A percentile compares a stretch with the other conserved stretches of the same genome.
These are phyloP conservation scores for Forbesichthys papilliferus DNA, from an alignment of 2,113 vertebrate species.

Conservation along the genomic window DNA sequence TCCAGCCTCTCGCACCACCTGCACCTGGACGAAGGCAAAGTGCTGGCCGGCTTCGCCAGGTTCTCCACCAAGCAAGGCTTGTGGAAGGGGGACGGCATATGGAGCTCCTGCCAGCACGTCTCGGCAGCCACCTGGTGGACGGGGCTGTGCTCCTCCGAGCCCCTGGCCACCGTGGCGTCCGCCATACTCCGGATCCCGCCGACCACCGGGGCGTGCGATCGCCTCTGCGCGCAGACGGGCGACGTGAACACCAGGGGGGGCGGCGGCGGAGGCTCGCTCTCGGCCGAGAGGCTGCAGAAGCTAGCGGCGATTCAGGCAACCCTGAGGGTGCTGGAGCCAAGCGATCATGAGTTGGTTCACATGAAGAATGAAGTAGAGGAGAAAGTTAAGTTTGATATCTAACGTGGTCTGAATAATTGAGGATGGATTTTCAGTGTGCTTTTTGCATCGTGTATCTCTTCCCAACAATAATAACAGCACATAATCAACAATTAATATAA, in stretches of 20 bases:
- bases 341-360: constrained; percentile 13
- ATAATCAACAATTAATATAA: too few relatives aligned
- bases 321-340: constrained; percentile 43
- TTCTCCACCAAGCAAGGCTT: constrained; percentile 54
- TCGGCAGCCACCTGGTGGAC: constrained; percentile 55
- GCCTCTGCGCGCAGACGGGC: constrained; percentile 13
- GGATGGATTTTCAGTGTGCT: neutral
- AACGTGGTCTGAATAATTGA: constrained; percentile 1
- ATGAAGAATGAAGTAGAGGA: constrained; percentile 37
- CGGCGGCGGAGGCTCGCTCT: constrained; percentile 11
- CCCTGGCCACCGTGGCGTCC: constrained; percentile 45
- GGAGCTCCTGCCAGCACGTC: constrained; percentile 57
- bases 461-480: too few relatives aligned
- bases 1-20: constrained; percentile 51
- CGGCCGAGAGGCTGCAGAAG: constrained; percentile 24
- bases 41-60: constrained; percentile 53
- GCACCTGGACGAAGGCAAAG: constrained; percentile 48
- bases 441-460: too few relatives aligned
- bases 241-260: neutral
- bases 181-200: constrained; percentile 56
- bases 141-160: constrained; percentile 57
- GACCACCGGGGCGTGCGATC: constrained; percentile 36
- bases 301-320: constrained; percentile 41
- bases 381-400: constrained; percentile 38
- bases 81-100: constrained; percentile 50